A percentile compares a stretch with the other conserved stretches of the same genome.
phyloP scores from a whole-genome alignment of 2,797 vertebrate genomes.

The Eulemur rubriventer region DNA sequence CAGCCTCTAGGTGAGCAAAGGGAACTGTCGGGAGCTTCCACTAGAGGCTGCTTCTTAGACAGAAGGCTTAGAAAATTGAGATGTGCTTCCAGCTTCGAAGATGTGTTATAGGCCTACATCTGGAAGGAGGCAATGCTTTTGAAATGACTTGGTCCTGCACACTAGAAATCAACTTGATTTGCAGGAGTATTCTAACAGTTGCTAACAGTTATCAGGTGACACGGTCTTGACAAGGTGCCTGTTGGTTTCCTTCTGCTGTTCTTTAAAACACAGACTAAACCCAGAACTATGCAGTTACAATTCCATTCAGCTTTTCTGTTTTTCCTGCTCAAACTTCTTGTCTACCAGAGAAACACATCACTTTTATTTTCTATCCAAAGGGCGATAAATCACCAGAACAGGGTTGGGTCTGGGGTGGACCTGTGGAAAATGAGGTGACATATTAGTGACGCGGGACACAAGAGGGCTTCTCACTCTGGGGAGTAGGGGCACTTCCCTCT shows the following conservation, averaged over 20 bases:
- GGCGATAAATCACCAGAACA: not conserved
- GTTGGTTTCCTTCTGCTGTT: not conserved
- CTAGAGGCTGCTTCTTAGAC: not conserved
- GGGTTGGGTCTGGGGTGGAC: rapidly evolving
- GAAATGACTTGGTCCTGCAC: not conserved
- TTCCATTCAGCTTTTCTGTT: not conserved
- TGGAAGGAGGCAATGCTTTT: not conserved
- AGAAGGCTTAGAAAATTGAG: not conserved
- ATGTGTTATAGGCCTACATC: no score
- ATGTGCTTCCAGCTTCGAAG: not conserved
- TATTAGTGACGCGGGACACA: no score
- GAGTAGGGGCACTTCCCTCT: rapidly evolving
- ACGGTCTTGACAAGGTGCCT: not conserved
- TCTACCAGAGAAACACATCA: not conserved
- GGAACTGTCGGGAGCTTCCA: rapidly evolving
- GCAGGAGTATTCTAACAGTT: no score
- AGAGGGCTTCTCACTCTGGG: not conserved
- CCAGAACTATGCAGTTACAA: not conserved
- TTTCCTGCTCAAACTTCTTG: not conserved
- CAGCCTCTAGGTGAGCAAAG: not conserved
- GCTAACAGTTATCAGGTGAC: not conserved
- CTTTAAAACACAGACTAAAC: not conserved
- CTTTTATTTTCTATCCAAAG: not conserved
- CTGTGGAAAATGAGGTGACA: not conserved
- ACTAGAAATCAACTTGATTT: not conserved